Conservation (phyloP, 2,888 invertebrate species). For the Patella ulyssiponensis region DNA sequence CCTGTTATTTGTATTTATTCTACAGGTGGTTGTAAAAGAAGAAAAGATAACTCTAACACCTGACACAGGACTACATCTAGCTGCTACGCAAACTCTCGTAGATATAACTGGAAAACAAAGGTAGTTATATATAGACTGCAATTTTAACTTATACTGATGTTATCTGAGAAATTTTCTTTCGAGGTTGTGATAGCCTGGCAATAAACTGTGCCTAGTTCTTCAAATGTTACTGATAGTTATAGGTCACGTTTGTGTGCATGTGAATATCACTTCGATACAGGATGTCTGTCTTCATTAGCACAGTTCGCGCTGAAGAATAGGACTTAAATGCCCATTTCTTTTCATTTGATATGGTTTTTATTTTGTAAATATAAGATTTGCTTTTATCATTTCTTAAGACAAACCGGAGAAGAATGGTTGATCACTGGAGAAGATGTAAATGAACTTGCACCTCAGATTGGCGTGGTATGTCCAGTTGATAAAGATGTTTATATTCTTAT, state of each 20-base stretch:
- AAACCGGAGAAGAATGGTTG: constrained; percentile 66
- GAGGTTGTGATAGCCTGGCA: too few relatives aligned
- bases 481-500: too few relatives aligned
- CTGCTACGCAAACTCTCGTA: constrained; percentile 51
- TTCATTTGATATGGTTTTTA: not conserved
- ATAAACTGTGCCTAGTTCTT: too few relatives aligned
- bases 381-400: constrained; percentile 39
- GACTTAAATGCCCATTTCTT: constrained; percentile 4
- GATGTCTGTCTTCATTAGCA: not conserved
- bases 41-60: constrained; percentile 52
- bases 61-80: constrained; percentile 54
- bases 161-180: too few relatives aligned
- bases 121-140: constrained; percentile 28
- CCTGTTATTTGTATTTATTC: not conserved
- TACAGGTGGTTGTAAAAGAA: constrained; percentile 52
- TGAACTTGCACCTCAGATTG: constrained; percentile 59
- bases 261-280: not conserved
- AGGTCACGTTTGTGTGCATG: too few relatives aligned
- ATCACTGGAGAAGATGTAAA: constrained; percentile 58
- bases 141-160: too few relatives aligned
- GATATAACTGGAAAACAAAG: constrained; percentile 53
- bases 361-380: not conserved
- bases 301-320: not conserved
- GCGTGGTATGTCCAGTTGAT: constrained; percentile 52
- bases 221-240: too few relatives aligned